A percentile compares a stretch with the other conserved stretches of the same genome.
Conservation (phyloP, 2,797 vertebrate species). For the Tinamus major region DNA sequence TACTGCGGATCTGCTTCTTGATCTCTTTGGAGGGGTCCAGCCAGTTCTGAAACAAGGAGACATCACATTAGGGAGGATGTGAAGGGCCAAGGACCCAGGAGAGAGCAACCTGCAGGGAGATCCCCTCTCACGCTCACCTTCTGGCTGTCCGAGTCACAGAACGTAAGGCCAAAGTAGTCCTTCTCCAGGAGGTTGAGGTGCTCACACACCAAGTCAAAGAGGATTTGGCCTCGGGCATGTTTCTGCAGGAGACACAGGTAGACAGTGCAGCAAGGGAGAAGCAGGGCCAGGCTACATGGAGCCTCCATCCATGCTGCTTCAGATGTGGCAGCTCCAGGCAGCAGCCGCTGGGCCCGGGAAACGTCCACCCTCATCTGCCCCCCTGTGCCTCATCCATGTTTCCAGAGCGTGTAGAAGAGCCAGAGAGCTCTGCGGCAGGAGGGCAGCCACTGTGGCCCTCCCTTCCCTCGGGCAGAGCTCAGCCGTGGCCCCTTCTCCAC, state of each 20-base stretch:
- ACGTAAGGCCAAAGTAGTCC: conserved; percentile 95
- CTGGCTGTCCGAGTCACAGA: conserved; percentile 93
- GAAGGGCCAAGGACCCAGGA: neutral
- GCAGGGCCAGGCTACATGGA: neutral
- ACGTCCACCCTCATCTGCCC: neutral
- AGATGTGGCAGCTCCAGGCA: neutral
- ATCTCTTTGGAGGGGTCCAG: conserved; percentile 98
- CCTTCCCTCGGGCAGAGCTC: neutral
- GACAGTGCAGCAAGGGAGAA: neutral
- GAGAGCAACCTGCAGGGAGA: neutral
- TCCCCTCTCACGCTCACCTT: conserved; percentile 82
- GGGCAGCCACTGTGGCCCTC: neutral
- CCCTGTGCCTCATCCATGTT: too few relatives aligned
- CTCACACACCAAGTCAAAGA: conserved; percentile 93
- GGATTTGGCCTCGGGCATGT: conserved; percentile 91
- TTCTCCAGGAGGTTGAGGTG: conserved; percentile 98
- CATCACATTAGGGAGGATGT: conserved; percentile 3
- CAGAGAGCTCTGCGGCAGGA: neutral
- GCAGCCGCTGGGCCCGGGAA: neutral
- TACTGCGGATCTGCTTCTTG: conserved; percentile 98
- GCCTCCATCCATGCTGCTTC: neutral
- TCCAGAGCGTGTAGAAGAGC: neutral
- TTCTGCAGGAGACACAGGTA: conserved; percentile 82
- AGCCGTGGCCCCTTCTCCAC: neutral
- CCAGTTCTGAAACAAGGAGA: conserved; percentile 92